A percentile compares a stretch with the other conserved stretches of the same genome.
Conservation (phyloP, 1,140 invertebrate species). For the Ectropis grisescens region DNA sequence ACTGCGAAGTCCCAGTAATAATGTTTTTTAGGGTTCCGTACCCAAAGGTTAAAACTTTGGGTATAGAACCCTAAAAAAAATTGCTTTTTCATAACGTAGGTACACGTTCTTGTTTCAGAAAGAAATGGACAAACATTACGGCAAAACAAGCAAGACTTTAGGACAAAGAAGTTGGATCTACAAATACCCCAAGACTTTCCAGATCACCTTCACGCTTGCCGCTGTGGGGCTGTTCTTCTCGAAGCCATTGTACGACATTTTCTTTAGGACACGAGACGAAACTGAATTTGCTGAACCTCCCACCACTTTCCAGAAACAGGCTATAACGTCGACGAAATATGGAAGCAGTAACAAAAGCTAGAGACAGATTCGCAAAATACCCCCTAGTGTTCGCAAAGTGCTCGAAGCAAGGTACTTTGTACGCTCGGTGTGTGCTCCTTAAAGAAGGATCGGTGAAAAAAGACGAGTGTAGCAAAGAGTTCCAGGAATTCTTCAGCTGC, state of each 20-base stretch:
- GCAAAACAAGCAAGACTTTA: too few species aligned
- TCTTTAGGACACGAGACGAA: slow-evolving; percentile 37
- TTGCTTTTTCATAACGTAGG: too few species aligned
- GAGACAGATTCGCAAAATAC: slow-evolving; percentile 78
- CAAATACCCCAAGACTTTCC: slow-evolving; percentile 61
- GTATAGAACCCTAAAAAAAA: too few species aligned
- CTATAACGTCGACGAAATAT: slow-evolving; percentile 60
- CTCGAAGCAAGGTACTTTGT: slow-evolving; percentile 74
- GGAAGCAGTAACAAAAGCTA: slow-evolving; percentile 85
- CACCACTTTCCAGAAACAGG: slow-evolving; percentile 35
- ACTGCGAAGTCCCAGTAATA: too few species aligned
- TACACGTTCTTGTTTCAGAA: slow-evolving; percentile 14
- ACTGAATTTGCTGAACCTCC: slow-evolving; percentile 44
- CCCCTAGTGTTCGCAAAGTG: slow-evolving; percentile 81
- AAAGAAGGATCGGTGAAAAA: slow-evolving; percentile 78
- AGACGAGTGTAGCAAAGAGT: slow-evolving; percentile 81
- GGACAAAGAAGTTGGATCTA: slow-evolving; percentile 57
- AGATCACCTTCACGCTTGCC: slow-evolving; percentile 53
- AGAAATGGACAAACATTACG: slow-evolving; percentile 43
- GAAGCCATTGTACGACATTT: slow-evolving; percentile 79
- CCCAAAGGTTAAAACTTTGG: too few species aligned
- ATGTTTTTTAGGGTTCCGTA: too few species aligned
- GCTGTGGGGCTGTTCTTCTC: slow-evolving; percentile 74
- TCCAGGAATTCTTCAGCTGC: slow-evolving; percentile 80
- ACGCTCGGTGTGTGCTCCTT: slow-evolving; percentile 83